phyloP scores from a whole-genome alignment of 2,888 invertebrate genomes.

The Stramonita haemastoma region DNA sequence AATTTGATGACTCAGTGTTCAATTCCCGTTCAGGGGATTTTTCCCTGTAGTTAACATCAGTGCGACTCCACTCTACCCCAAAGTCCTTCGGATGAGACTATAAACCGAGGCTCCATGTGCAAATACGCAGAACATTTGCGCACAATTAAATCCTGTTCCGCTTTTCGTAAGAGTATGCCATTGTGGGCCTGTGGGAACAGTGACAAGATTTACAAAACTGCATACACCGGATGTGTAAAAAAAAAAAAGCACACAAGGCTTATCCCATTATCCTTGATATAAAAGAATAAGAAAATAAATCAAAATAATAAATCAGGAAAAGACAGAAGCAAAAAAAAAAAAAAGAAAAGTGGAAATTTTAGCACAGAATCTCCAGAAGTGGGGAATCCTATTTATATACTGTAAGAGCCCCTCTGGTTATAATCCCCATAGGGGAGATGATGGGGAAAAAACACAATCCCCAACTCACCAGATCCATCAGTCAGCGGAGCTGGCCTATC shows the following conservation, averaged over 20 bases:
- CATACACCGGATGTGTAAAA: neutral
- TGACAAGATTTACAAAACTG: neutral
- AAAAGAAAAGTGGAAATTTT: constrained; percentile 27
- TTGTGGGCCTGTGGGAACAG: too few species aligned
- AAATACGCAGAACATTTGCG: too few species aligned
- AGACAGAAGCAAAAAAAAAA: too few species aligned
- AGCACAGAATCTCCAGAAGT: neutral
- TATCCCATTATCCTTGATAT: too few species aligned
- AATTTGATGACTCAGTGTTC: too few species aligned
- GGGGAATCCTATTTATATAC: neutral
- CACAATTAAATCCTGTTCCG: too few species aligned
- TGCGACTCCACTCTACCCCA: too few species aligned
- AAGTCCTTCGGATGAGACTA: too few species aligned
- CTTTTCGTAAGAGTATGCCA: too few species aligned
- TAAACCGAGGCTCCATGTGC: too few species aligned
- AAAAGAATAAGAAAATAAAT: neutral
- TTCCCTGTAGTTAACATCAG: too few species aligned
- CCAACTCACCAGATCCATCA: constrained; percentile 85
- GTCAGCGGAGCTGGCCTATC: constrained; percentile 86
- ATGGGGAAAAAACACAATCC: neutral
- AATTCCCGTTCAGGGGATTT: too few species aligned
- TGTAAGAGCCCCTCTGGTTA: constrained; percentile 19
- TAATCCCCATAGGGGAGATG: neutral
- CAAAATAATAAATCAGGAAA: neutral
- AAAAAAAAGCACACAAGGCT: neutral